A percentile compares a stretch with the other conserved stretches of the same genome.
Evolutionary conservation across 2,113 vertebrate genomes (phyloP).

Genomic region (Dipodomys merriami): DNA sequence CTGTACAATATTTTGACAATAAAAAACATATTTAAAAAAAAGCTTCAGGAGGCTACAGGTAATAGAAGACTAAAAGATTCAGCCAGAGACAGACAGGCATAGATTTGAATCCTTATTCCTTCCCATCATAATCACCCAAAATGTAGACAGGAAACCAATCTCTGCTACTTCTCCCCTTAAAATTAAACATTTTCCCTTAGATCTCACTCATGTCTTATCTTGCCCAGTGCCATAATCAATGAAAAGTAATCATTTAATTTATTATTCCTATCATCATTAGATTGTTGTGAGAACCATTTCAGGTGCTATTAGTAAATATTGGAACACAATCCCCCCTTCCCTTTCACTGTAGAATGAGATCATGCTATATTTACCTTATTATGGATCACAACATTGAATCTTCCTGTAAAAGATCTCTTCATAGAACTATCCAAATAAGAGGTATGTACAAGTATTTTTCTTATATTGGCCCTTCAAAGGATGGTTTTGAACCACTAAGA

Average conservation of each 20-base stretch:
- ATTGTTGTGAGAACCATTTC: conserved; percentile 16
- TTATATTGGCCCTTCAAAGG: neutral
- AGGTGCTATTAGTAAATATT: neutral
- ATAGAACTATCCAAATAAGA: neutral
- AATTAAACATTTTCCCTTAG: neutral
- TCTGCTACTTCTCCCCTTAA: neutral
- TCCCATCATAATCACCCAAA: accelerated
- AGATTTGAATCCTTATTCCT: neutral
- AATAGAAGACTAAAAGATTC: neutral
- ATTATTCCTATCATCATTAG: neutral
- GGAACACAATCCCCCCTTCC: neutral
- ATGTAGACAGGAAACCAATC: neutral
- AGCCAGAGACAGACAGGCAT: accelerated
- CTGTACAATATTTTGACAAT: too few relatives aligned
- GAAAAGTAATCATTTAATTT: neutral
- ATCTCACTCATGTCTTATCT: neutral
- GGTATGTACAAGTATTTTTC: neutral
- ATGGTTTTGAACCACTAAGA: conserved; percentile 3
- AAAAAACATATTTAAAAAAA: too few relatives aligned
- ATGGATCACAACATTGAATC: neutral
- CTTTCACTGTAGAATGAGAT: neutral
- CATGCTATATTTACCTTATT: neutral
- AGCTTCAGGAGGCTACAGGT: neutral
- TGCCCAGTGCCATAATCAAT: neutral
- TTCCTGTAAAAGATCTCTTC: neutral